Conservation (phyloP, 1,140 invertebrate species). For the Lepidotrigona ventralis region DNA sequence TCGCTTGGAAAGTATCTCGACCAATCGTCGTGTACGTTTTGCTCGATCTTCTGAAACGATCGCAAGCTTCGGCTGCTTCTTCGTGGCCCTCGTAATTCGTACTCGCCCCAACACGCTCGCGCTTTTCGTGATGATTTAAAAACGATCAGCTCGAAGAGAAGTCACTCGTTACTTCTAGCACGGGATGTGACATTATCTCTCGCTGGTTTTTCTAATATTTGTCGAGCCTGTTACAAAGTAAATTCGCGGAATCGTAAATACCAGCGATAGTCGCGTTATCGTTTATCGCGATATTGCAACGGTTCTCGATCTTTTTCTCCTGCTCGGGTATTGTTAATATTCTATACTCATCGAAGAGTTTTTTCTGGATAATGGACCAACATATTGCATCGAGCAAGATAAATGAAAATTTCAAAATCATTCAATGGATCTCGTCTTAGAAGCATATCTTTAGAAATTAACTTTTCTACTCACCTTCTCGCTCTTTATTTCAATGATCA, state of each 20-base stretch:
- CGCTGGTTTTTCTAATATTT: conserved; percentile 36
- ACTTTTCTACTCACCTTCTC: too few relatives aligned
- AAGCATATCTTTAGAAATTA: too few relatives aligned
- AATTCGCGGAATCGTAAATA: conserved; percentile 37
- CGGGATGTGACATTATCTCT: neutral
- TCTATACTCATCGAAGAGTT: neutral
- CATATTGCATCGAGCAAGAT: neutral
- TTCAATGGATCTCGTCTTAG: neutral
- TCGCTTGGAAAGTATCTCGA: conserved; percentile 9
- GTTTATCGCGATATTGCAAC: neutral
- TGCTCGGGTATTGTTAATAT: neutral
- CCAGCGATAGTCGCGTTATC: conserved; percentile 37
- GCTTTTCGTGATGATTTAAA: conserved; percentile 22
- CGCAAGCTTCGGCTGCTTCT: neutral
- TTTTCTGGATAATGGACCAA: too few relatives aligned
- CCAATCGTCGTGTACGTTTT: neutral
- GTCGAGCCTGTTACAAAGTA: conserved; percentile 20
- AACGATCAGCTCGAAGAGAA: too few relatives aligned
- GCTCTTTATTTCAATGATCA: neutral
- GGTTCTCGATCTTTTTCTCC: neutral
- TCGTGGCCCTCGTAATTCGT: neutral
- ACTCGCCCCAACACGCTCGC: neutral
- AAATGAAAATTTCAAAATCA: neutral
- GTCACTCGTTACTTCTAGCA: neutral
- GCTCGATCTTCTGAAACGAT: conserved; percentile 11